Conservation (phyloP, 2,113 vertebrate species). For the Poecile atricapillus region DNA sequence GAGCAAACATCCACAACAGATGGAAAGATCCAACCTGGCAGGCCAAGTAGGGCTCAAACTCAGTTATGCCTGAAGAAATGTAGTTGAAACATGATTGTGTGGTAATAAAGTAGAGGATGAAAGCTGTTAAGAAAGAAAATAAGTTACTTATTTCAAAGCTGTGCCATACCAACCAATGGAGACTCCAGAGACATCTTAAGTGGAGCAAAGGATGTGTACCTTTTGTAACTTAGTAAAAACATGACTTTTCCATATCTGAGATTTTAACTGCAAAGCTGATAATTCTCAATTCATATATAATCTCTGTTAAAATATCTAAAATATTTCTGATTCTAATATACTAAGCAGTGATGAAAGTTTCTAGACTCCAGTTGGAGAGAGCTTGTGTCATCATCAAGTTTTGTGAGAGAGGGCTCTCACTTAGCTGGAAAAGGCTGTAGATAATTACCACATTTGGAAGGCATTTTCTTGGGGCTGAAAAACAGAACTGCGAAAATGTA, state of each 20-base stretch:
- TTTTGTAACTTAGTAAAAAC: not conserved
- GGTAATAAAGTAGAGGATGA: not conserved
- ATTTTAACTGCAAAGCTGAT: not conserved
- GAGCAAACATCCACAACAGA: constrained; percentile 23
- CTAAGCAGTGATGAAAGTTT: not conserved
- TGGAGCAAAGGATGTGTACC: not conserved
- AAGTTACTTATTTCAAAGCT: not conserved
- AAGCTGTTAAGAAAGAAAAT: not conserved
- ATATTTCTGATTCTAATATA: not conserved
- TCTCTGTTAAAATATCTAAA: not conserved
- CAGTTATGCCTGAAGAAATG: not conserved
- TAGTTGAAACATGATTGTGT: not conserved
- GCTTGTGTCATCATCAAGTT: not conserved
- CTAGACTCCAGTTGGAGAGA: not conserved
- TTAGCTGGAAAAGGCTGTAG: not conserved
- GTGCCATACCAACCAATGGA: not conserved
- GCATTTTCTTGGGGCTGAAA: not conserved
- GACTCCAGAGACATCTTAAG: not conserved
- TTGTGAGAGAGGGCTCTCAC: not conserved
- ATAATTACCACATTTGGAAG: not conserved
- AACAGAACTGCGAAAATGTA: not conserved
- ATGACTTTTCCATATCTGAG: not conserved
- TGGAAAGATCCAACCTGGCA: constrained; percentile 40
- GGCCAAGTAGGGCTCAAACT: not conserved
- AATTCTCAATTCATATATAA: not conserved